Conservation (phyloP, 2,797 vertebrate species). For the Monodelphis domestica region DNA sequence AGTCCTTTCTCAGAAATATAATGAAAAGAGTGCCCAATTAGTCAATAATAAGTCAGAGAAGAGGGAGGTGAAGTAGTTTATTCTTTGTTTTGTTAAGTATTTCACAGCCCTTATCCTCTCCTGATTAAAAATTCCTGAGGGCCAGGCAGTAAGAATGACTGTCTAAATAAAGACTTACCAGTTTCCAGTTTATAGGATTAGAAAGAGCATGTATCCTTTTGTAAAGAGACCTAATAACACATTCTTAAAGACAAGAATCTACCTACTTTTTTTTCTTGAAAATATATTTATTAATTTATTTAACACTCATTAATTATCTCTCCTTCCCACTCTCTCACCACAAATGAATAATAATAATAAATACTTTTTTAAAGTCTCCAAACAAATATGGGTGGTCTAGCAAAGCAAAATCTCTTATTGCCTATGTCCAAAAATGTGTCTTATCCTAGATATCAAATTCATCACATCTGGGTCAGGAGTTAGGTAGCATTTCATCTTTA, state of each 20-base stretch:
- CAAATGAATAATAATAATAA: background rate
- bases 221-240: background rate
- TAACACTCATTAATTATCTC: background rate
- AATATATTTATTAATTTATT: background rate
- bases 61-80: background rate
- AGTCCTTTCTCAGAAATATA: background rate
- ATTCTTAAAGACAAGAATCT: background rate
- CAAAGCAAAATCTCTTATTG: background rate
- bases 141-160: background rate
- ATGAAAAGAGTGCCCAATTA: background rate
- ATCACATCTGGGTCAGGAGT: background rate
- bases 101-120: background rate
- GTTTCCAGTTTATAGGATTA: constrained; percentile 26
- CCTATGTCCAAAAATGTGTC: background rate
- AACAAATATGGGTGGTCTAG: background rate
- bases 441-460: background rate
- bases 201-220: background rate
- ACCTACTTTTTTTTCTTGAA: background rate
- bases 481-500: background rate
- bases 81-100: background rate
- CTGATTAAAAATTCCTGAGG: constrained; percentile 7
- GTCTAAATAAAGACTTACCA: constrained; percentile 9
- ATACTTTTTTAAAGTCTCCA: background rate
- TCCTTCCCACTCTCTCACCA: background rate
- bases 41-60: background rate